Evolutionary conservation across 2,113 vertebrate genomes (phyloP).

Genomic region (Elgaria multicarinata): DNA sequence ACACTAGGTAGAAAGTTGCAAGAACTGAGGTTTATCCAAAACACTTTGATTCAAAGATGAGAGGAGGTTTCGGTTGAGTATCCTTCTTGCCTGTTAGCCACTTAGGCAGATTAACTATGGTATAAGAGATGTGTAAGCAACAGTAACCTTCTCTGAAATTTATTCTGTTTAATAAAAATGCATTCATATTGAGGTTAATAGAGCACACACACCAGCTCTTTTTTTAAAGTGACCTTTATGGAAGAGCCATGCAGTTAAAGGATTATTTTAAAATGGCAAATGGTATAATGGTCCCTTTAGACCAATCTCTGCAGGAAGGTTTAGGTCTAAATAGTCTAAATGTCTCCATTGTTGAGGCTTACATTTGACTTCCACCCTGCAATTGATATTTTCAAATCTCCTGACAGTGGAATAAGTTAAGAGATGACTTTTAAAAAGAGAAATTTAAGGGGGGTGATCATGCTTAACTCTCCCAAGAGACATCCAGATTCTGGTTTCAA

Average conservation of each 20-base stretch:
- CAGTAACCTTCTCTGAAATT: neutral
- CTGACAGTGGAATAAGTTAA: neutral
- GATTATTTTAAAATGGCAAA: neutral
- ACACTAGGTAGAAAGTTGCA: neutral
- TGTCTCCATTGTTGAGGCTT: neutral
- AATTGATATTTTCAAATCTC: neutral
- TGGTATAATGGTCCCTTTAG: neutral
- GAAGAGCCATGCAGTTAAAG: neutral
- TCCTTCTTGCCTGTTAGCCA: neutral
- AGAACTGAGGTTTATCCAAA: neutral
- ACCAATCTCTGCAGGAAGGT: conserved; percentile 2
- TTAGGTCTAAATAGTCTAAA: neutral
- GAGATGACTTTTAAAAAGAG: fast-evolving
- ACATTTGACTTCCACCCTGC: neutral
- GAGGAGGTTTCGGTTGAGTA: neutral
- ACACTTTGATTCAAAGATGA: neutral
- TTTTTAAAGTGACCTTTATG: neutral
- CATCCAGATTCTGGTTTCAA: conserved; percentile 17
- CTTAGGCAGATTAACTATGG: neutral
- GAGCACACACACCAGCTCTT: neutral
- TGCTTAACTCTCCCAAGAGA: neutral
- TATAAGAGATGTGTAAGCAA: neutral
- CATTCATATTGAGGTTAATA: neutral
- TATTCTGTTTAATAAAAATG: neutral
- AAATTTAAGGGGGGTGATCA: neutral